phyloP scores from a whole-genome alignment of 2,113 vertebrate species.

The Hiodon tergisus region DNA sequence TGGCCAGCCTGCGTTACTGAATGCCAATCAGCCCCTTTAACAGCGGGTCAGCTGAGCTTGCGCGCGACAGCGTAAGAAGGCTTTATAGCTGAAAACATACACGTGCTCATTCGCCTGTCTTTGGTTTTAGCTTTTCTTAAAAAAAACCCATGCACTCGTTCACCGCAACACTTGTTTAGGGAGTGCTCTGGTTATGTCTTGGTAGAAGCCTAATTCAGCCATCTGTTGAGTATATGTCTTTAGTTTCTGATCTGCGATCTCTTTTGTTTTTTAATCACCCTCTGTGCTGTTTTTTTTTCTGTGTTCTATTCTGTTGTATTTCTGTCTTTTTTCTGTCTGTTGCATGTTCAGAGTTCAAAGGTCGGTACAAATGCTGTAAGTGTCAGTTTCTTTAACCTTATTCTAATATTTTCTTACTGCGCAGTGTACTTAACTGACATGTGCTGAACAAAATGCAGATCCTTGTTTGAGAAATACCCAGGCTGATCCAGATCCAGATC shows the following conservation, averaged over 20 bases:
- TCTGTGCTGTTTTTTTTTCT: slow-evolving; percentile 62
- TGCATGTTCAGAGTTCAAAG: slow-evolving; percentile 99
- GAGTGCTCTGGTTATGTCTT: no score
- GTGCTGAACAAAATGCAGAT: not conserved
- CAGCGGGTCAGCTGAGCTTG: not conserved
- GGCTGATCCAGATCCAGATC: not conserved
- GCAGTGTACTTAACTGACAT: slow-evolving; percentile 23
- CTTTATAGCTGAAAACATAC: no score
- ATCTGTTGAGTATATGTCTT: slow-evolving; percentile 28
- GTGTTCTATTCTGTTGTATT: slow-evolving; percentile 72
- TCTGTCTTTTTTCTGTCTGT: slow-evolving; percentile 77
- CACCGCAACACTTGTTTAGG: no score
- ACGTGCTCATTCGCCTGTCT: no score
- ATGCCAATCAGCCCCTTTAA: no score
- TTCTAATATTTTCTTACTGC: slow-evolving; percentile 43
- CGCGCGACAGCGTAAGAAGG: no score
- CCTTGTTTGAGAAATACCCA: not conserved
- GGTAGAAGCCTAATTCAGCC: not conserved
- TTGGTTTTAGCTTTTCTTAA: no score
- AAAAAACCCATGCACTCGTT: no score
- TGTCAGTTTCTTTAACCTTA: slow-evolving; percentile 71
- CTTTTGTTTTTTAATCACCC: slow-evolving; percentile 45
- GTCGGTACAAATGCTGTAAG: slow-evolving; percentile 93
- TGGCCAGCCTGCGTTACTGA: slow-evolving; percentile 38
- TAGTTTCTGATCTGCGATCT: not conserved